Percentiles rank a stretch among this genome's conserved stretches.
Conservation (phyloP, 2,888 invertebrate species). For the Agrotis puta region DNA sequence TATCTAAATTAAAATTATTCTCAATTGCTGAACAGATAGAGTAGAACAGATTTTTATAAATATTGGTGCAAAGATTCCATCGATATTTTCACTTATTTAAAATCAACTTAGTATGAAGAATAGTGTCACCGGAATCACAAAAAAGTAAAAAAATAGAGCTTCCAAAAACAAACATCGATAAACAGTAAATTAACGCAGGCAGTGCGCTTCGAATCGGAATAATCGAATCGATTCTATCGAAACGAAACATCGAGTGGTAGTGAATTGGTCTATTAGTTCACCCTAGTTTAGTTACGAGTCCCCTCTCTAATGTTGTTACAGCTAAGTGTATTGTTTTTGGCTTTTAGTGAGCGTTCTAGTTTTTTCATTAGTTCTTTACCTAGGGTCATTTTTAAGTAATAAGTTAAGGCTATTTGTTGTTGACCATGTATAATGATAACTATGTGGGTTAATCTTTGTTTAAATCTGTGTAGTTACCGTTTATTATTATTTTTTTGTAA, state of each 20-base stretch:
- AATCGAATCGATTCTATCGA: slow-evolving; percentile 80
- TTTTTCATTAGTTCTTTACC: slow-evolving; percentile 19
- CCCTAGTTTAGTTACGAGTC: slow-evolving; percentile 77
- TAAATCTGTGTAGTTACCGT: too few relatives aligned
- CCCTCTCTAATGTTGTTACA: slow-evolving; percentile 76
- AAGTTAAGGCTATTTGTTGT: background rate
- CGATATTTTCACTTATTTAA: background rate
- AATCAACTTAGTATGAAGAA: too few relatives aligned
- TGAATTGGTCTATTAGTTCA: slow-evolving; percentile 85
- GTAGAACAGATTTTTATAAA: too few relatives aligned
- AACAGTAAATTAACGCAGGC: slow-evolving; percentile 67
- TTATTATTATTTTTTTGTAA: too few relatives aligned
- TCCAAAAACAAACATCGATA: slow-evolving; percentile 60
- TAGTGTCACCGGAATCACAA: background rate
- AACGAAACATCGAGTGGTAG: slow-evolving; percentile 77
- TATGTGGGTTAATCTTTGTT: too few relatives aligned
- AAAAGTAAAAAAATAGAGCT: slow-evolving; percentile 9
- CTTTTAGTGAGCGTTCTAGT: slow-evolving; percentile 51
- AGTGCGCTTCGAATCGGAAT: slow-evolving; percentile 78
- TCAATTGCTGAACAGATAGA: too few relatives aligned
- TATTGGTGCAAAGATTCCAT: background rate
- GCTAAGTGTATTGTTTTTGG: slow-evolving; percentile 81
- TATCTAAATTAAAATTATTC: too few relatives aligned
- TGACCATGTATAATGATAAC: too few relatives aligned
- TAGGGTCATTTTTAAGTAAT: background rate